Evolutionary conservation across 1,140 invertebrate species (phyloP).

Genomic region (Papilio machaon): DNA sequence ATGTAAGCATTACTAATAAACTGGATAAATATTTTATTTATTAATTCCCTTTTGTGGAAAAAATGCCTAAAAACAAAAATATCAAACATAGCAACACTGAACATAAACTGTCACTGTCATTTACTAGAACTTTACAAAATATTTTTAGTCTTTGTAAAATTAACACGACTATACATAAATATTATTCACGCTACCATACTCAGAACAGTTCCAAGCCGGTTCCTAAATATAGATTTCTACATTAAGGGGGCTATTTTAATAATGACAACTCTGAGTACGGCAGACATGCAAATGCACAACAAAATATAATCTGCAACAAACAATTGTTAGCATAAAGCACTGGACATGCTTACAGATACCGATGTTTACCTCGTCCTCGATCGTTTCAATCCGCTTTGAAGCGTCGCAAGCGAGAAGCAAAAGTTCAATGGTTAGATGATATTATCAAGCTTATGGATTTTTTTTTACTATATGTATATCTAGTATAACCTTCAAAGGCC

Average conservation of each 20-base stretch:
- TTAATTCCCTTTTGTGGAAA: neutral
- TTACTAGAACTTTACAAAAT: neutral
- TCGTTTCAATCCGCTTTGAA: conserved; percentile 77
- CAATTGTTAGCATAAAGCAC: conserved; percentile 18
- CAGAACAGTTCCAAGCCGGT: too few relatives aligned
- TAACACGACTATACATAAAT: conserved; percentile 25
- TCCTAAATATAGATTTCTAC: too few relatives aligned
- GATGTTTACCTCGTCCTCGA: conserved; percentile 74
- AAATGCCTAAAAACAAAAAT: neutral
- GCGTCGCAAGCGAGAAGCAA: conserved; percentile 81
- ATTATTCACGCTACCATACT: neutral
- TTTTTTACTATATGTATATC: neutral
- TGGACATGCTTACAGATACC: conserved; percentile 44
- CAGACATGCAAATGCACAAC: conserved; percentile 21
- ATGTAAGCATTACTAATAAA: neutral
- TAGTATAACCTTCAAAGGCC: neutral
- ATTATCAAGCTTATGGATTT: conserved; percentile 10
- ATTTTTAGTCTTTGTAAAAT: neutral
- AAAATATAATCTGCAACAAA: conserved; percentile 36
- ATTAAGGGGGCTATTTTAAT: too few relatives aligned
- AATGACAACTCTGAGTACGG: too few relatives aligned
- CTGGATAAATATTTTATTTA: neutral
- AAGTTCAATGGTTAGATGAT: conserved; percentile 63
- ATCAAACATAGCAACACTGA: conserved; percentile 8
- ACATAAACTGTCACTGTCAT: neutral